phyloP scores from a whole-genome alignment of 2,113 vertebrate species.

The Urocolius indicus region DNA sequence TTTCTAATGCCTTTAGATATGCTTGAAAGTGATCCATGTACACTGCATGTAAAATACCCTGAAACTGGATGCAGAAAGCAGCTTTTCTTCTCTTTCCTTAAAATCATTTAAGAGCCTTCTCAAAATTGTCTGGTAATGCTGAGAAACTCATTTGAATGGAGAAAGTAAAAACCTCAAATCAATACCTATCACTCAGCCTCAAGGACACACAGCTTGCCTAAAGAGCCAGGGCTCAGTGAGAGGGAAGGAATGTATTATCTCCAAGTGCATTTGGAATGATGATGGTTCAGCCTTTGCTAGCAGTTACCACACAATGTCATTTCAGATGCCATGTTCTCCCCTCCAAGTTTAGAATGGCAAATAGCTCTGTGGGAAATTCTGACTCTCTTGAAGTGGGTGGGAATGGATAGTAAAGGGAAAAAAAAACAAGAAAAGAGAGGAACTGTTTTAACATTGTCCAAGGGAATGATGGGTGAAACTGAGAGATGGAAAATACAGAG shows the following conservation, averaged over 20 bases:
- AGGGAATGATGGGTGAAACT: not conserved
- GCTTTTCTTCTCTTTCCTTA: not conserved
- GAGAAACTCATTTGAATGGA: not conserved
- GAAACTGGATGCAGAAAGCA: not conserved
- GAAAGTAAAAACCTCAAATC: not conserved
- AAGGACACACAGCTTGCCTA: not conserved
- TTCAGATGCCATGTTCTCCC: not conserved
- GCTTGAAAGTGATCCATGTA: not conserved
- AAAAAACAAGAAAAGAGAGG: not conserved
- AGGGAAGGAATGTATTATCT: not conserved
- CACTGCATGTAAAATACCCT: not conserved
- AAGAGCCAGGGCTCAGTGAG: not conserved
- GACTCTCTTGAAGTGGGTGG: not conserved
- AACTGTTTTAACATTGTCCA: not conserved
- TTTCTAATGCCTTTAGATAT: not conserved
- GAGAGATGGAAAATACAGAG: conserved; percentile 52
- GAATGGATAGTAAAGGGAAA: not conserved
- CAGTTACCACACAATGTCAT: not conserved
- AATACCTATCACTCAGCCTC: not conserved
- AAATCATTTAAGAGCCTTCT: not conserved
- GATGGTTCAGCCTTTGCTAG: not conserved
- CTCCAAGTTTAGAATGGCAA: not conserved
- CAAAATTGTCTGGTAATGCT: not conserved
- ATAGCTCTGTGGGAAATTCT: not conserved
- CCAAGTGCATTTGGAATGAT: not conserved